Conservation (phyloP, 2,797 vertebrate genomes). For the Babyrousa celebensis region DNA sequence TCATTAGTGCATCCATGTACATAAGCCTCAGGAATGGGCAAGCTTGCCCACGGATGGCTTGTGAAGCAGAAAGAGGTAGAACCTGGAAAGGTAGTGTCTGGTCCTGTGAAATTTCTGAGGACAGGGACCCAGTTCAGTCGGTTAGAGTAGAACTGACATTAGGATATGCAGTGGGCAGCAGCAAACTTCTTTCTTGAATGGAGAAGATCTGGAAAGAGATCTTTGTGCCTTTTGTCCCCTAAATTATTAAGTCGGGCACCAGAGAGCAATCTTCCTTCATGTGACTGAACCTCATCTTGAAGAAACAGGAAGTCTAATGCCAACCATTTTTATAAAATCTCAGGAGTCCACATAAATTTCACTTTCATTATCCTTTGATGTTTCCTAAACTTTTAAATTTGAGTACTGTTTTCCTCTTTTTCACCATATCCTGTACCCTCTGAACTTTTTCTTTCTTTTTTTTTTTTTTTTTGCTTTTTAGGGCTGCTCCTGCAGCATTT, state of each 20-base stretch:
- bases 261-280: not conserved
- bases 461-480: too few relatives aligned
- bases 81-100: not conserved
- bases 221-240: not conserved
- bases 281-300: not conserved
- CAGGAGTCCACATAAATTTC: slow-evolving; percentile 5
- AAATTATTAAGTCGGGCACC: not conserved
- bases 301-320: not conserved
- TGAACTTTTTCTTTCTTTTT: not conserved
- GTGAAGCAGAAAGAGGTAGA: not conserved
- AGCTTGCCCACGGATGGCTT: not conserved
- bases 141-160: not conserved
- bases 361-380: slow-evolving; percentile 10
- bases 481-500: too few relatives aligned
- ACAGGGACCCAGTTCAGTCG: not conserved
- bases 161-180: not conserved
- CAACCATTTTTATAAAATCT: not conserved
- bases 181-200: not conserved
- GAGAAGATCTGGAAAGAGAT: not conserved
- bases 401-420: slow-evolving; percentile 11
- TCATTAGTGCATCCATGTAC: not conserved
- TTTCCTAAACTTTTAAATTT: slow-evolving; percentile 51
- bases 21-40: not conserved
- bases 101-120: not conserved
- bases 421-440: not conserved